Base-by-base conservation (phyloP, 2,888 invertebrate genomes). In the Cantharis nigra region DNA sequence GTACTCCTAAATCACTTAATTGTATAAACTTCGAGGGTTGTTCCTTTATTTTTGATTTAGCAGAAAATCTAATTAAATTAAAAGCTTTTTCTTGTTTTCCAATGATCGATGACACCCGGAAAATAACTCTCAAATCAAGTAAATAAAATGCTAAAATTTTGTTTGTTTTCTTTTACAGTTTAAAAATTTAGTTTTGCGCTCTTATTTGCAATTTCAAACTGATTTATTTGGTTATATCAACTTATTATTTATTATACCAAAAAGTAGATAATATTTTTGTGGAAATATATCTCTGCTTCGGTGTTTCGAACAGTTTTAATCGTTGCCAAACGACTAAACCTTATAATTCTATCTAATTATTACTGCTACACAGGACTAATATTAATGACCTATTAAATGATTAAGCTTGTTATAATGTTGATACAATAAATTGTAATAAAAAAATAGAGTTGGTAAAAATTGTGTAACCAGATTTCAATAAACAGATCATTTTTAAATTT, bases 71-170 rank as follows among this genome's bases (percentile, higher is more conserved):
- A 74, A 74, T 74, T 74, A 74, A 33, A 74, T 33, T 74, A 74
- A 74, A 74, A 74, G 74, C 74, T 74, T 74, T 74, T 74, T 69
- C 74, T 74, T 74, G 74, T 74, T 74, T 49, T 67, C 5, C 69
- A 49, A 69, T 74, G 74, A 69, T 69, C 69, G 74, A 74, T 69
- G 69, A 69, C 26, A 26, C 65, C 26, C 69, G 62, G 26, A 73
- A 73, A 73, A 26, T 62, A 69, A 63, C 49, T 63, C 62, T 69
- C 69, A 63, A 69, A 67, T 67, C 65, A 67, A 67, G 26, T 67
- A 67, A n/a, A 49, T 26, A 67, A 67, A 67, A 67, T 67, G 65
- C 26, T 67, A 18, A 67, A 67, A 67, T 23, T 65, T 23, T 23
- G 49, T 49, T 49, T 49, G n/a, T 49, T 49, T 49, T 49, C 49